phyloP scores from a whole-genome alignment of 2,888 invertebrate species.

The Clanis bilineata region DNA sequence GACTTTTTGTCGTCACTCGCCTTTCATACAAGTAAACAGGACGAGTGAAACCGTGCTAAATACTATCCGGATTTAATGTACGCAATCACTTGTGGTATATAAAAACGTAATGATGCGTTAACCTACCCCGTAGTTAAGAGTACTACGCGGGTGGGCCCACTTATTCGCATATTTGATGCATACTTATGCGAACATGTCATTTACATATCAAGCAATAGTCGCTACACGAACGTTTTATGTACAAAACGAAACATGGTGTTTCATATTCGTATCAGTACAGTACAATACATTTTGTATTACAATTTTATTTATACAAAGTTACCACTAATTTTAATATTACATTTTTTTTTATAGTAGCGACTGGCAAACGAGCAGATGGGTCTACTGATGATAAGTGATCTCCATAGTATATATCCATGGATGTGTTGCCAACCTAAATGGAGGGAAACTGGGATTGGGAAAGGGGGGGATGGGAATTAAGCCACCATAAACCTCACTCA shows the following conservation, averaged over 20 bases:
- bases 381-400: no score
- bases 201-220: slow-evolving; percentile 38
- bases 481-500: no score
- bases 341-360: no score
- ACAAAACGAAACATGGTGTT: neutral
- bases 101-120: slow-evolving; percentile 13
- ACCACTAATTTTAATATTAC: no score
- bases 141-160: slow-evolving; percentile 41
- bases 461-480: no score
- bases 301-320: no score
- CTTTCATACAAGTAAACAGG: slow-evolving; percentile 6
- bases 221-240: slow-evolving; percentile 20
- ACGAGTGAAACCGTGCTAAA: slow-evolving; percentile 12
- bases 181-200: slow-evolving; percentile 39
- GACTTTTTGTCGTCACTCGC: slow-evolving; percentile 34
- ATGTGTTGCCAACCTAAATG: no score
- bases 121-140: slow-evolving; percentile 23
- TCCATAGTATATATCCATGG: no score
- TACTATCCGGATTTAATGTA: slow-evolving; percentile 16
- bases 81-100: slow-evolving; percentile 12
- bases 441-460: no score
- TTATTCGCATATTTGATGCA: slow-evolving; percentile 34
- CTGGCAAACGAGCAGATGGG: no score
- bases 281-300: slow-evolving; percentile 8
- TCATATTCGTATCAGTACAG: neutral